Evolutionary conservation across 2,888 invertebrate genomes (phyloP), one percentile per base, ranked within the genome.

Genomic region (Scaptomyza cyrtandrae): DNA sequence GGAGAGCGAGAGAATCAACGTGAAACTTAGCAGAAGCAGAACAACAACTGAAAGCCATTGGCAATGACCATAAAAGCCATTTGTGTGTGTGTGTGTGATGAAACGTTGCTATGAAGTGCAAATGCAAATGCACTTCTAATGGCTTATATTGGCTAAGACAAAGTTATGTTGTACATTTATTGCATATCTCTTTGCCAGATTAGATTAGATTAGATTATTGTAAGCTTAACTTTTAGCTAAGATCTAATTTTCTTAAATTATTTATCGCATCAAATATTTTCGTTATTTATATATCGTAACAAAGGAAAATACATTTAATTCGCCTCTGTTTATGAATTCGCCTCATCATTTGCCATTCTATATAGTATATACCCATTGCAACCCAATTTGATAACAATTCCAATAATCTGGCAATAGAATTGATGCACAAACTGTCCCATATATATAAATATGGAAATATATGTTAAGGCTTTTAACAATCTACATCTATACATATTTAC

Each of bases 51-150:
- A 46, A 53, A 48, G 16, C 50, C 58, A 61, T 10, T 39, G 39
- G 41, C 71, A 63, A 57, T 69, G 66, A 66, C 69, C 76, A 80
- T 82, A 82, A 71, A 55, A 69, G 60, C 66, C 60, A 66, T 68
- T 71, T 64, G 46, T 65, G 14, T 48, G 45, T 43, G 29, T 45
- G 39, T 43, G 35, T 66, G 44, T 49, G 66, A 35, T 35, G 13
- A 33, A 19, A 41, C 58, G 59, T 66, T 49, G 50, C 41, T 29
- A 52, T 29, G 48, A 49, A 57, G 43, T 52, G 48, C 67, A 68
- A 83, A 72, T 74, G 78, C 60, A 72, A 83, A 75, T 79, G 74
- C 84, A 74, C 71, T 82, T 68, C 80, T 75, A 79, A 82, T 88
- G 73, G 68, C 66, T 71, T 46, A 46, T 74, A 86, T 76, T 86